Percentiles rank a stretch among this genome's conserved stretches.
These are phyloP conservation scores for Psix sp. DNA, from an alignment of 1,140 invertebrate species.

Conservation along the genomic window DNA sequence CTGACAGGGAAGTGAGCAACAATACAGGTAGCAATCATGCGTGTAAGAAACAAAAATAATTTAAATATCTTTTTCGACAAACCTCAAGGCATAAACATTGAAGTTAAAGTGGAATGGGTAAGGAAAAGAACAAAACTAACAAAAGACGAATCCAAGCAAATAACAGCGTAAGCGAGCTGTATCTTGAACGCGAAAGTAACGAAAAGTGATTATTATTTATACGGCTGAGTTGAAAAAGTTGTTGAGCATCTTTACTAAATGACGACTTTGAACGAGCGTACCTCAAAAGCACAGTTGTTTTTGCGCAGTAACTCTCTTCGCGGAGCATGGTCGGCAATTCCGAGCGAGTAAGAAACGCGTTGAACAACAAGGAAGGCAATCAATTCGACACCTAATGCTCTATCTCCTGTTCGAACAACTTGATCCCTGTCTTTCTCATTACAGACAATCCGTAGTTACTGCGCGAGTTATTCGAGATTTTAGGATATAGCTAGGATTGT, in stretches of 20 bases:
- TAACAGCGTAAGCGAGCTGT: too few species aligned
- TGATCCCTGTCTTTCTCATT: slow-evolving; percentile 41
- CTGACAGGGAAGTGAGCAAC: too few species aligned
- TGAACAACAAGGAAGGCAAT: slow-evolving; percentile 51
- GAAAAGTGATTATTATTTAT: too few species aligned
- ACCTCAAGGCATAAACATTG: too few species aligned
- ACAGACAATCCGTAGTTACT: slow-evolving; percentile 15
- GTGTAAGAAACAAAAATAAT: too few species aligned
- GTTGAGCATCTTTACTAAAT: not conserved
- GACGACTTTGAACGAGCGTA: slow-evolving; percentile 7
- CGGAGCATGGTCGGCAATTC: slow-evolving; percentile 35
- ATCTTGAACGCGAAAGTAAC: too few species aligned
- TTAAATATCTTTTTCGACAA: too few species aligned
- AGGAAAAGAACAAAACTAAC: too few species aligned
- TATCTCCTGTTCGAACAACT: slow-evolving; percentile 33
- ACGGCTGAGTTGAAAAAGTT: not conserved
- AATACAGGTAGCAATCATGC: too few species aligned
- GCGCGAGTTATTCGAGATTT: slow-evolving; percentile 16
- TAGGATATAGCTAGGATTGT: slow-evolving; percentile 11
- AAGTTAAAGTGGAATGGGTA: too few species aligned
- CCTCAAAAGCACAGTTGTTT: slow-evolving; percentile 15
- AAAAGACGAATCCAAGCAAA: too few species aligned
- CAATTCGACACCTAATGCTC: slow-evolving; percentile 46
- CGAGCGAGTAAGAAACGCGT: slow-evolving; percentile 29
- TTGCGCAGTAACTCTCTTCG: slow-evolving; percentile 18